Evolutionary conservation across 2,888 invertebrate genomes (phyloP).

Genomic region (Pammene aurita): DNA sequence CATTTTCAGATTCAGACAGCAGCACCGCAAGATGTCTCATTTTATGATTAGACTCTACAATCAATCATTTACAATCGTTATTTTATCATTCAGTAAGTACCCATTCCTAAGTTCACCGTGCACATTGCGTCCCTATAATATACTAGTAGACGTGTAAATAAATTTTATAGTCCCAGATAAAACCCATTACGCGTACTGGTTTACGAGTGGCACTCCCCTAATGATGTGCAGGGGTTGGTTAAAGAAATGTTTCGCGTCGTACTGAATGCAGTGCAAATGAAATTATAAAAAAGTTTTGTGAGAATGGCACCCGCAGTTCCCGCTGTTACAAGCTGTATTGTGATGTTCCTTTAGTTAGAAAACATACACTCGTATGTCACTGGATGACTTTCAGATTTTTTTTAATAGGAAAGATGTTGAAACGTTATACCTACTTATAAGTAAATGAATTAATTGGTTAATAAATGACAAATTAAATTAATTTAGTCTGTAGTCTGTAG

Average conservation of each 20-base stretch:
- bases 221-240: slow-evolving; percentile 67
- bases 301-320: slow-evolving; percentile 2
- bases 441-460: no score
- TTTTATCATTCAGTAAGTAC: slow-evolving; percentile 41
- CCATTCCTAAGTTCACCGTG: slow-evolving; percentile 48
- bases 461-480: no score
- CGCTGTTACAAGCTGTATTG: slow-evolving; percentile 23
- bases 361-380: background rate
- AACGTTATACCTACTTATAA: background rate
- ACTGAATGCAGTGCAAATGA: slow-evolving; percentile 41
- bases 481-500: no score
- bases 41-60: no score
- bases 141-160: slow-evolving; percentile 72
- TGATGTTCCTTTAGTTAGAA: slow-evolving; percentile 3
- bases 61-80: slow-evolving; percentile 41
- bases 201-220: slow-evolving; percentile 78
- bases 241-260: slow-evolving; percentile 35
- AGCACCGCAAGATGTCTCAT: no score
- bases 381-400: background rate
- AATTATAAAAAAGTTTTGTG: slow-evolving; percentile 31
- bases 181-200: slow-evolving; percentile 74
- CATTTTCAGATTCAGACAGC: no score
- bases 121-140: slow-evolving; percentile 64
- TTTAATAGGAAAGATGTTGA: background rate
- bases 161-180: slow-evolving; percentile 79